phyloP scores from a whole-genome alignment of 2,113 vertebrate species.

The Cisticola juncidis region DNA sequence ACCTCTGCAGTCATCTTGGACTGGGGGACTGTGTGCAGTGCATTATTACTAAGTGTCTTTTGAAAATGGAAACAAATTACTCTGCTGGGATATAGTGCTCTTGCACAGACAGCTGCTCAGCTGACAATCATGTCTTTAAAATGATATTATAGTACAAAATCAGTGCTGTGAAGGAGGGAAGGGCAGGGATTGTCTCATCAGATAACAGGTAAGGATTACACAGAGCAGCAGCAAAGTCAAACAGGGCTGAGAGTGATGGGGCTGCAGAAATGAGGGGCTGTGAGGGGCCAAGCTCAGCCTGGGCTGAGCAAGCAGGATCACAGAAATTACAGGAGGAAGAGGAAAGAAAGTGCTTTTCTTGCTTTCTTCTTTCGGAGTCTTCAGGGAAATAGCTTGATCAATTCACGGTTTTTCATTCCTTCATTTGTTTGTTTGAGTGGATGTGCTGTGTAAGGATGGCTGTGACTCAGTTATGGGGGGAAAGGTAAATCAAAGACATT shows the following conservation, averaged over 20 bases:
- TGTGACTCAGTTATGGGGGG: slow-evolving; percentile 18
- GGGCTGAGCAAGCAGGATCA: background rate
- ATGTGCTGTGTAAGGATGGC: background rate
- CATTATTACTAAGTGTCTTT: background rate
- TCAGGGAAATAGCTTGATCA: background rate
- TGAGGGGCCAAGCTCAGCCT: background rate
- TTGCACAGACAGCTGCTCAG: background rate
- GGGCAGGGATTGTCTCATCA: background rate
- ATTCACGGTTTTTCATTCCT: slow-evolving; percentile 32
- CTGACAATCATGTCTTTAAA: background rate
- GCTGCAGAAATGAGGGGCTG: background rate
- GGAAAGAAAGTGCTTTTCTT: background rate
- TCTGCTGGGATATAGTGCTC: background rate
- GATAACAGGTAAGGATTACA: background rate
- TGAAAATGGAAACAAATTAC: background rate
- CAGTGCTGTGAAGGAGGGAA: background rate
- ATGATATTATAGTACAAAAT: background rate
- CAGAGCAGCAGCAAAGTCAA: background rate
- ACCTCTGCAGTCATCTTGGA: background rate
- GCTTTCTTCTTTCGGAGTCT: background rate
- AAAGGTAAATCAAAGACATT: slow-evolving; percentile 22
- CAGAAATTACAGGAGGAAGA: background rate
- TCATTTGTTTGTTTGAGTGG: slow-evolving; percentile 20
- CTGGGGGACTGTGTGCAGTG: background rate
- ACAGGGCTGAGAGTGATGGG: background rate